Evolutionary conservation across 2,113 vertebrate genomes (phyloP).

Genomic region (Tenrec ecaudatus): DNA sequence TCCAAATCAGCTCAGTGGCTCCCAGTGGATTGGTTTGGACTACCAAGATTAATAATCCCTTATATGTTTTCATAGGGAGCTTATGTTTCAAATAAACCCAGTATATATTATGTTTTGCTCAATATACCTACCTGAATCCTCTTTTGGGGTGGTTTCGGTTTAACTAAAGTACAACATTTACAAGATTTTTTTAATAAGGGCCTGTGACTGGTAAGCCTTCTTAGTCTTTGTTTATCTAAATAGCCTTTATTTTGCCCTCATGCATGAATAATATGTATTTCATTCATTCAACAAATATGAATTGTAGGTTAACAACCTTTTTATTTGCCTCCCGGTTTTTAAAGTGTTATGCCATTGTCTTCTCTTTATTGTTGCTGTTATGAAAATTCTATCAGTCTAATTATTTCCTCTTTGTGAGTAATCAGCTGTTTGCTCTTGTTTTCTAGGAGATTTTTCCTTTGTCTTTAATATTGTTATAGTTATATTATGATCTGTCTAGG

Average conservation of each 20-base stretch:
- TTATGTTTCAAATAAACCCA: neutral
- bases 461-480: neutral
- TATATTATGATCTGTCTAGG: neutral
- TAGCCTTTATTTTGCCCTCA: neutral
- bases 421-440: neutral
- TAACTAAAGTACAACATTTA: neutral
- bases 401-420: neutral
- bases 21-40: neutral
- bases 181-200: neutral
- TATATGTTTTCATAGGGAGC: neutral
- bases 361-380: neutral
- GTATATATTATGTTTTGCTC: neutral
- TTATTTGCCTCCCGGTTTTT: neutral
- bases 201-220: neutral
- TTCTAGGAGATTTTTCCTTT: neutral
- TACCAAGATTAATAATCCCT: neutral
- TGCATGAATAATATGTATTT: neutral
- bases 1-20: neutral
- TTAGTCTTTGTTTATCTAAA: neutral
- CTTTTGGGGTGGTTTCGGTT: neutral
- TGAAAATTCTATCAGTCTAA: neutral
- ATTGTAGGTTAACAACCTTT: neutral
- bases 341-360: neutral
- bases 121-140: neutral
- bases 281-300: neutral